Evolutionary conservation across 2,797 vertebrate genomes (phyloP).

Genomic region (Centroberyx gerrardi): DNA sequence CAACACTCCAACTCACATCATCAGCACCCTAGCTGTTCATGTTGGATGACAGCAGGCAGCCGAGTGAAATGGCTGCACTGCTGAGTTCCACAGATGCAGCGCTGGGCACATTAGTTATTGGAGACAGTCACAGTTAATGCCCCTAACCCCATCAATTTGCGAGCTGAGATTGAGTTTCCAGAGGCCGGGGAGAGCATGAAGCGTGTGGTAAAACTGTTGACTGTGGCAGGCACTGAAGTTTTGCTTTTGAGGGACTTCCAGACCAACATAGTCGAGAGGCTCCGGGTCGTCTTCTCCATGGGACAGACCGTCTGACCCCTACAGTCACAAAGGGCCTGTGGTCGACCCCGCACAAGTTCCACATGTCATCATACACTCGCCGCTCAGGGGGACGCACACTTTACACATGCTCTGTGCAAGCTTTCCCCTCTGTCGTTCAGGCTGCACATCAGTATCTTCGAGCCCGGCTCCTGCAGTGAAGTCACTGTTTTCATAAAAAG

Average conservation of each 20-base stretch:
- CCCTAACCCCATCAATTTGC: conserved; percentile 69
- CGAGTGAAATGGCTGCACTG: conserved; percentile 38
- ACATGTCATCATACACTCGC: conserved; percentile 5
- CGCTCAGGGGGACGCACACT: not conserved
- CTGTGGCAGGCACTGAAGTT: conserved; percentile 63
- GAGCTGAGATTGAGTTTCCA: conserved; percentile 75
- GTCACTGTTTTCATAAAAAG: conserved; percentile 56
- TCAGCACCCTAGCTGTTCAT: conserved; percentile 10
- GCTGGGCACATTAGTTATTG: conserved; percentile 25
- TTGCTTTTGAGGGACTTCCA: conserved; percentile 70
- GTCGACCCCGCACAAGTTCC: conserved; percentile 41
- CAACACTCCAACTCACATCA: conserved; percentile 32
- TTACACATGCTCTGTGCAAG: not conserved
- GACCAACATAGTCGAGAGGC: conserved; percentile 67
- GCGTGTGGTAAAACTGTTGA: conserved; percentile 72
- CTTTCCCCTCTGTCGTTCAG: not conserved
- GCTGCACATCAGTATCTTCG: not conserved
- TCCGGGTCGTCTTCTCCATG: conserved; percentile 62
- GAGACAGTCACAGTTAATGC: conserved; percentile 67
- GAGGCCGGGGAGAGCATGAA: conserved; percentile 46
- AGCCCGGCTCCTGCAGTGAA: conserved; percentile 32
- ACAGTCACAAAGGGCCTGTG: conserved; percentile 33
- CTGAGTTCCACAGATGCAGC: conserved; percentile 40
- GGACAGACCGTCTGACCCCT: conserved; percentile 63
- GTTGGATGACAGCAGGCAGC: conserved; percentile 37